Base-by-base conservation (phyloP, 2,113 vertebrate species). In the Morone saxatilis region DNA sequence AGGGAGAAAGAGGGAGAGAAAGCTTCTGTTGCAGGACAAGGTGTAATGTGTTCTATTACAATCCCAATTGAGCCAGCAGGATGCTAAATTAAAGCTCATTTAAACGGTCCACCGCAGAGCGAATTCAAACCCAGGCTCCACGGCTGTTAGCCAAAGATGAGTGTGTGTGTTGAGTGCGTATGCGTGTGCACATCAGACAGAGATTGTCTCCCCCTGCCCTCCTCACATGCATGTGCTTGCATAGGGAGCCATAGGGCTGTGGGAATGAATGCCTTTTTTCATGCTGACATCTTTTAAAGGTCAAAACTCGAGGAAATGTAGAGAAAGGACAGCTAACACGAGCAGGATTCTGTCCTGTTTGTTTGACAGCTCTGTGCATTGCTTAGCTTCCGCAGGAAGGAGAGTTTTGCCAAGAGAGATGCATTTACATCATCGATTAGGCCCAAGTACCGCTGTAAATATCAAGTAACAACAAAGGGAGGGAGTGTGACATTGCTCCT, bases 51-150 rank as follows among this genome's bases (percentile, higher is more conserved):
- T 91, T 90, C 87, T 91, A 86, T 92, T 92, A 88, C 85, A 93
- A 83, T 91, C 87, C 90, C 88, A 81, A 89, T 88, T 89, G 86
- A 91, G 86, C 86, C 91, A 90, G 85, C 86, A 89, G 90, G 87
- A 92, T 75, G 87, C 86, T 90, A 93, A 92, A 93, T 93, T 89
- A 91, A 95, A 91, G 80, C 89, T 92, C 62, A 92, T 94, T 94
- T 92, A 91, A 88, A 86, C 72, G 48, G 38, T 84, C 78, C 80
- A 88, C 85, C 57, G 68, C 78, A 83, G 81, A 92, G 82, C 70
- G 80, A 83, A 89, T 83, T 89, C 50, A 80, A 86, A 86, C 40
- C 65, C 47, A 77, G 89, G 61, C 84, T 85, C 78, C 65, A 77
- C 10, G 78, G 86, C 88, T 89, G 84, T 86, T 89, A 86, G 76